Conservation (phyloP, 2,797 vertebrate species). For the Platalea minor region DNA sequence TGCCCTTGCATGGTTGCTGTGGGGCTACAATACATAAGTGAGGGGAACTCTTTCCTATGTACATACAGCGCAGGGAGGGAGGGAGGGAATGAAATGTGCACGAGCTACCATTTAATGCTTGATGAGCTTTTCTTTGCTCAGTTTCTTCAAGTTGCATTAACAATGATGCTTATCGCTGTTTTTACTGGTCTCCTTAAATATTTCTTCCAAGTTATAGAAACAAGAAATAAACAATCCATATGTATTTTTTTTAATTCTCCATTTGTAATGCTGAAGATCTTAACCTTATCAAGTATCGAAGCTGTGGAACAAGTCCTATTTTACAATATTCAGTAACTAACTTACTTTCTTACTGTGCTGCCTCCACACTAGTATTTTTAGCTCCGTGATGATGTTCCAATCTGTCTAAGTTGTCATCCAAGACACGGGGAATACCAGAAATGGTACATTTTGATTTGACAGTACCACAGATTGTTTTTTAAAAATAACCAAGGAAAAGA, state of each 20-base stretch:
- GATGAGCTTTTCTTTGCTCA: background rate
- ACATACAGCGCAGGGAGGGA: background rate
- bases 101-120: background rate
- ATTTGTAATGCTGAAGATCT: background rate
- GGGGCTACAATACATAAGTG: background rate
- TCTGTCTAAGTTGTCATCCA: slow-evolving; percentile 36
- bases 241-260: background rate
- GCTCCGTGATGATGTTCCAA: slow-evolving; percentile 14
- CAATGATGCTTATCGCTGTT: background rate
- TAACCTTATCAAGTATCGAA: background rate
- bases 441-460: slow-evolving; percentile 8
- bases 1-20: background rate
- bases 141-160: background rate
- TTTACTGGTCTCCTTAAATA: background rate
- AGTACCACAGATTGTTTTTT: background rate
- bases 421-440: slow-evolving; percentile 37
- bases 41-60: background rate
- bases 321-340: background rate
- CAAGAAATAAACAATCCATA: background rate
- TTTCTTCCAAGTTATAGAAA: background rate
- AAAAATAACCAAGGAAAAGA: slow-evolving; percentile 2
- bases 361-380: slow-evolving; percentile 55
- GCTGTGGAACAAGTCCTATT: background rate
- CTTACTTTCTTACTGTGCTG: background rate
- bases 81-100: background rate